phyloP scores from a whole-genome alignment of 2,113 vertebrate genomes.

The Copsychus sechellarum region DNA sequence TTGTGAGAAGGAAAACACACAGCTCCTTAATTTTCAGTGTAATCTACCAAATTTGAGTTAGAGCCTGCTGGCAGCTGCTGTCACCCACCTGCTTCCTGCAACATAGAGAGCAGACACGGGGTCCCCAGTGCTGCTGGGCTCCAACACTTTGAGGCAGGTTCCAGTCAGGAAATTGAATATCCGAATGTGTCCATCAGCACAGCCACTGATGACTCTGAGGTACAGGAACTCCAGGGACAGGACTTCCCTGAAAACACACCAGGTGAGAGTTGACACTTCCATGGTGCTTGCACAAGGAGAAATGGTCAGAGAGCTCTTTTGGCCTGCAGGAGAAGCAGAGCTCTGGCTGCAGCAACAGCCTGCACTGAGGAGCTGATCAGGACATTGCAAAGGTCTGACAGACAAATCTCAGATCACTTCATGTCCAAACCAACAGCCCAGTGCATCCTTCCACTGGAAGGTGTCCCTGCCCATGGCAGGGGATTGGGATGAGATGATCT shows the following conservation, averaged over 20 bases:
- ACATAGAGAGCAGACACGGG: constrained; percentile 76
- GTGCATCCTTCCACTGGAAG: background rate
- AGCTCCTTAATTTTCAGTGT: background rate
- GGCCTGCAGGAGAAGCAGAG: background rate
- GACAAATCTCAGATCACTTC: background rate
- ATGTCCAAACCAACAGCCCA: background rate
- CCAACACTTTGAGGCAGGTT: constrained; percentile 82
- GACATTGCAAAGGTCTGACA: background rate
- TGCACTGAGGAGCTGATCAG: background rate
- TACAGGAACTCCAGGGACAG: constrained; percentile 80
- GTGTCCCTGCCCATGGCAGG: background rate
- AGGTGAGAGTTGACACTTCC: background rate
- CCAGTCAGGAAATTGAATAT: constrained; percentile 86
- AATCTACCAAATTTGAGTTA: background rate
- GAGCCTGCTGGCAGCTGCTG: background rate
- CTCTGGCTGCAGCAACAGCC: background rate
- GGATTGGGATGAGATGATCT: background rate
- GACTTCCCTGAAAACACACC: constrained; percentile 78
- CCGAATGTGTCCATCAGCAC: constrained; percentile 87
- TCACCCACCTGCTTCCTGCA: constrained; percentile 78
- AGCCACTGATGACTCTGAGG: constrained; percentile 86
- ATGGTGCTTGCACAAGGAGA: background rate
- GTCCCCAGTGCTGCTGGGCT: constrained; percentile 65
- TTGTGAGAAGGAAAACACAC: background rate
- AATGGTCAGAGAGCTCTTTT: fast-evolving